Evolutionary conservation across 2,113 vertebrate genomes (phyloP).

Genomic region (Sylvilagus bachmani): DNA sequence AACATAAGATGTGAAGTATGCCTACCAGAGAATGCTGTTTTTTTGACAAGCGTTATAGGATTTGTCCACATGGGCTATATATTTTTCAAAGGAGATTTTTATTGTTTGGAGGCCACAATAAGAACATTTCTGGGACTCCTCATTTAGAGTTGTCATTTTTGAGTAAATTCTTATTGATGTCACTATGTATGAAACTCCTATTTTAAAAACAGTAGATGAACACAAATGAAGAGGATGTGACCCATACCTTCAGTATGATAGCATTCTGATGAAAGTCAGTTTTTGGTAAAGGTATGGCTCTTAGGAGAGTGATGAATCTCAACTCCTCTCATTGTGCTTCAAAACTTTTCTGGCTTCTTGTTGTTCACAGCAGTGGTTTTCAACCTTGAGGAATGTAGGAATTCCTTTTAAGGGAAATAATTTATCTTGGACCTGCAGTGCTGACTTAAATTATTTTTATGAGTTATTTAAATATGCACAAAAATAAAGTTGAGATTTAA

Average conservation of each 20-base stretch:
- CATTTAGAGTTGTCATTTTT: constrained; percentile 24
- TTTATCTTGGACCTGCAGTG: constrained; percentile 9
- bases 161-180: constrained; percentile 60
- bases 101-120: constrained; percentile 6
- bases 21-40: background rate
- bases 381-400: constrained; percentile 52
- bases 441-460: constrained; percentile 59
- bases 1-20: background rate
- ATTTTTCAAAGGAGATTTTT: constrained; percentile 53
- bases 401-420: constrained; percentile 65
- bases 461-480: constrained; percentile 54
- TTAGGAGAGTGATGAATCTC: background rate
- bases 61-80: background rate
- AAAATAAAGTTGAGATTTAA: constrained; percentile 45
- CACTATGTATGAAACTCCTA: constrained; percentile 21
- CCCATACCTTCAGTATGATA: background rate
- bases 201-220: constrained; percentile 8
- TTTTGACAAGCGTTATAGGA: background rate
- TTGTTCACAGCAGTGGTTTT: constrained; percentile 47
- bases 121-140: constrained; percentile 29
- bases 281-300: constrained; percentile 35
- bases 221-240: constrained; percentile 1
- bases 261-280: background rate
- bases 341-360: constrained; percentile 52
- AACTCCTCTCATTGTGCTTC: constrained; percentile 29